These are phyloP conservation scores for Leptinotarsa defecta DNA, from an alignment of 1,140 invertebrate genomes.

Conservation along the genomic window DNA sequence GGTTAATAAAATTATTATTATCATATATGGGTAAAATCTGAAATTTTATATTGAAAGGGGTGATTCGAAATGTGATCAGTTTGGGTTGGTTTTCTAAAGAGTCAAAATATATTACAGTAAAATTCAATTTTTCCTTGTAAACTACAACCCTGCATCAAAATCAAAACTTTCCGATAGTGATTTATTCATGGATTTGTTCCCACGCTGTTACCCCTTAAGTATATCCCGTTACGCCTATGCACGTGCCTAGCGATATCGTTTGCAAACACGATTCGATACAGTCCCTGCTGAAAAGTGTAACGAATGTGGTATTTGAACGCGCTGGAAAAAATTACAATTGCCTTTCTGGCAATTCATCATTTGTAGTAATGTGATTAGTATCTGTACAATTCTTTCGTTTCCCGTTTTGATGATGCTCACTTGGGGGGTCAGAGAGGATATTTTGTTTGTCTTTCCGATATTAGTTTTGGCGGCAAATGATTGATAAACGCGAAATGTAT, in stretches of 20 bases:
- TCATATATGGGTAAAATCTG: no score
- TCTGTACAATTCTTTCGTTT: slow-evolving; percentile 10
- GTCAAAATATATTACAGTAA: no score
- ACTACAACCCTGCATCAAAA: no score
- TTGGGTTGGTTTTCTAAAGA: no score
- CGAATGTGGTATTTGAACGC: slow-evolving; percentile 1
- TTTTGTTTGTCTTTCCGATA: no score
- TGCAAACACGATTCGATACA: slow-evolving; percentile 21
- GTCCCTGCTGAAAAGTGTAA: slow-evolving; percentile 14
- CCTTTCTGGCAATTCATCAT: slow-evolving; percentile 14
- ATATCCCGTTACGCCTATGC: slow-evolving; percentile 30
- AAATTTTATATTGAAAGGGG: no score
- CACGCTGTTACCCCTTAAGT: slow-evolving; percentile 20
- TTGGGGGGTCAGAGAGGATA: no score
- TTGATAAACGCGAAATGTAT: no score
- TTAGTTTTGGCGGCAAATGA: no score
- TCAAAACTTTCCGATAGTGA: not conserved
- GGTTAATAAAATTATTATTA: no score
- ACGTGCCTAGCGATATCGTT: slow-evolving; percentile 27
- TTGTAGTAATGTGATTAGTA: slow-evolving; percentile 16
- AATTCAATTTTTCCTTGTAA: no score
- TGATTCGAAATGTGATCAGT: no score
- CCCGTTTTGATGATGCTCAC: not conserved
- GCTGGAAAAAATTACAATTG: not conserved
- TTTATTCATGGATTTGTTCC: not conserved